These are phyloP conservation scores for Oligia fasciuncula DNA, from an alignment of 2,888 invertebrate species.

Conservation along the genomic window DNA sequence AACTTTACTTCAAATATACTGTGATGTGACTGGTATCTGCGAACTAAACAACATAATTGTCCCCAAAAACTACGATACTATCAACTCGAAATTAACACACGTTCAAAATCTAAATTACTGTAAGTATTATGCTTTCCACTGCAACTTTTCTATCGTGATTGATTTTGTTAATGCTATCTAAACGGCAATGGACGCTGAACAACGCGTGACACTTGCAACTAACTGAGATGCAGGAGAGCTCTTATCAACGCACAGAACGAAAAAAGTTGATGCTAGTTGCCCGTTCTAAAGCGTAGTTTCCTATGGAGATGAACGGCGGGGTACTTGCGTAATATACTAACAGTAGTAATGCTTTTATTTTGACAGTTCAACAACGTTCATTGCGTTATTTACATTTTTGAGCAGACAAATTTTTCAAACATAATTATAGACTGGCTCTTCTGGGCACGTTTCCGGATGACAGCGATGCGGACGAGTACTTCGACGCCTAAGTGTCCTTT, in stretches of 20 bases:
- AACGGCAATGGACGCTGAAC: slow-evolving; percentile 12
- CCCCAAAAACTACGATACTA: slow-evolving; percentile 10
- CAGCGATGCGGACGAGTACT: no score
- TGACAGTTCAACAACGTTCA: not conserved
- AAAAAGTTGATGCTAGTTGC: not conserved
- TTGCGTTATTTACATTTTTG: not conserved
- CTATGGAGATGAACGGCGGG: not conserved
- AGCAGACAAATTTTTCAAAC: not conserved
- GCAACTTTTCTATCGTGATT: slow-evolving; percentile 11
- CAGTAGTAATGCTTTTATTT: not conserved
- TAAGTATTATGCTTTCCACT: not conserved
- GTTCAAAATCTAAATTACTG: slow-evolving; percentile 15
- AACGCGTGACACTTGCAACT: slow-evolving; percentile 15
- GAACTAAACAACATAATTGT: not conserved
- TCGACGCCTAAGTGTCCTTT: no score
- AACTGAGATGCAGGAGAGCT: slow-evolving; percentile 22
- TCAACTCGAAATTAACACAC: not conserved
- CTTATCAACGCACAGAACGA: slow-evolving; percentile 7
- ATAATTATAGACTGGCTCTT: no score
- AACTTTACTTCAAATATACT: not conserved
- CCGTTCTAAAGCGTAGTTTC: not conserved
- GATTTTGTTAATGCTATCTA: slow-evolving; percentile 23
- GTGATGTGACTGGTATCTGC: not conserved
- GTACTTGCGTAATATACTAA: not conserved
- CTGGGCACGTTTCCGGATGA: no score